Conservation (phyloP, 2,113 vertebrate genomes). For the Labeo catla region DNA sequence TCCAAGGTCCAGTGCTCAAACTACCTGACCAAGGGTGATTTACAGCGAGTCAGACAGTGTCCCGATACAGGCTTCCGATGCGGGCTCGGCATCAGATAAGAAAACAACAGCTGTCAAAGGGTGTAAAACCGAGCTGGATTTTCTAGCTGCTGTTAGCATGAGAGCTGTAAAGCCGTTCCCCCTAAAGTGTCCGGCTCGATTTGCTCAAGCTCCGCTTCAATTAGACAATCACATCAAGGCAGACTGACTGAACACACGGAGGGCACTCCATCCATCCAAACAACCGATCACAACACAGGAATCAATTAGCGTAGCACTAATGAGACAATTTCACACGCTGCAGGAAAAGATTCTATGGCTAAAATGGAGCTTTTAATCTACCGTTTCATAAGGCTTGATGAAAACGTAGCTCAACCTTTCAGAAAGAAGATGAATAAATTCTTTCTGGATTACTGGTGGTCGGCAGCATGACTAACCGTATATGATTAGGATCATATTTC, state of each 20-base stretch:
- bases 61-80: neutral
- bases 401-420: neutral
- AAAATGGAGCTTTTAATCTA: slow-evolving; percentile 24
- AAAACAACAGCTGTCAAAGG: slow-evolving; percentile 37
- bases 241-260: slow-evolving; percentile 49
- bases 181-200: slow-evolving; percentile 54
- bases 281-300: slow-evolving; percentile 63
- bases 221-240: slow-evolving; percentile 67
- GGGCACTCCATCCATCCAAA: slow-evolving; percentile 60
- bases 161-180: neutral
- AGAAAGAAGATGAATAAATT: slow-evolving; percentile 7
- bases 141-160: neutral
- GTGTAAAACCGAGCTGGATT: neutral
- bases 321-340: slow-evolving; percentile 60
- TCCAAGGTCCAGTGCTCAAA: slow-evolving; percentile 35
- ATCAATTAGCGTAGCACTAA: slow-evolving; percentile 66
- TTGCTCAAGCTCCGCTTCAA: slow-evolving; percentile 57
- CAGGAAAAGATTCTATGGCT: neutral
- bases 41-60: slow-evolving; percentile 10
- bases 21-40: slow-evolving; percentile 35
- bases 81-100: neutral
- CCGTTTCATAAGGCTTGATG: slow-evolving; percentile 19
- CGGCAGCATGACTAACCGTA: slow-evolving; percentile 6
- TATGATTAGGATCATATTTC: neutral
- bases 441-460: slow-evolving; percentile 9